phyloP scores from a whole-genome alignment of 1,140 invertebrate genomes.

The Steinernema khuongi region DNA sequence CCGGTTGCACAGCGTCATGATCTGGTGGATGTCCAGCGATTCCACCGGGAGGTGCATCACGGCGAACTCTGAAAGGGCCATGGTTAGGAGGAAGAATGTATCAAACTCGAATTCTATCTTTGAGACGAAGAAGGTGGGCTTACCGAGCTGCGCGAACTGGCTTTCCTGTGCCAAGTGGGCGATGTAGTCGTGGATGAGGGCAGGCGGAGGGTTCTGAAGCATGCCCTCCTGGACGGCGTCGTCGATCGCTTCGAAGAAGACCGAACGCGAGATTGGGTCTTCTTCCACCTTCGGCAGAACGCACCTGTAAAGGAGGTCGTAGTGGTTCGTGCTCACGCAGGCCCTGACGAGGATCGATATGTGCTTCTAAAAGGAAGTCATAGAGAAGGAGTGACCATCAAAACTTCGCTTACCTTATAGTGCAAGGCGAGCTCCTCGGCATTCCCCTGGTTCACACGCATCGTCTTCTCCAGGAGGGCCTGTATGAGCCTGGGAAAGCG shows the following conservation, averaged over 20 bases:
- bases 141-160: slow-evolving; percentile 64
- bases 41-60: slow-evolving; percentile 75
- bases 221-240: slow-evolving; percentile 64
- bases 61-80: slow-evolving; percentile 66
- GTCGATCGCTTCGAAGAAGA: slow-evolving; percentile 65
- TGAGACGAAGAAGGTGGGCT: not conserved
- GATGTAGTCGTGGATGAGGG: slow-evolving; percentile 65
- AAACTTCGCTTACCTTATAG: slow-evolving; percentile 36
- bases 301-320: slow-evolving; percentile 38
- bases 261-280: slow-evolving; percentile 60
- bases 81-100: too few species aligned
- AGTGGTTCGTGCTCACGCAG: slow-evolving; percentile 40
- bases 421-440: slow-evolving; percentile 58
- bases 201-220: slow-evolving; percentile 63
- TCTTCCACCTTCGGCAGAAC: slow-evolving; percentile 52
- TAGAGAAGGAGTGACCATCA: not conserved
- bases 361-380: slow-evolving; percentile 35
- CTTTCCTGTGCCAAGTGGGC: slow-evolving; percentile 60
- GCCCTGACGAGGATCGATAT: slow-evolving; percentile 43
- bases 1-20: slow-evolving; percentile 72
- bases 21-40: slow-evolving; percentile 76
- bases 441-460: not conserved
- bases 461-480: slow-evolving; percentile 38
- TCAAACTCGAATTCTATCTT: too few species aligned
- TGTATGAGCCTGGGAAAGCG: slow-evolving; percentile 47